Evolutionary conservation across 1,140 invertebrate genomes (phyloP).

Genomic region (Coelopa frigida): DNA sequence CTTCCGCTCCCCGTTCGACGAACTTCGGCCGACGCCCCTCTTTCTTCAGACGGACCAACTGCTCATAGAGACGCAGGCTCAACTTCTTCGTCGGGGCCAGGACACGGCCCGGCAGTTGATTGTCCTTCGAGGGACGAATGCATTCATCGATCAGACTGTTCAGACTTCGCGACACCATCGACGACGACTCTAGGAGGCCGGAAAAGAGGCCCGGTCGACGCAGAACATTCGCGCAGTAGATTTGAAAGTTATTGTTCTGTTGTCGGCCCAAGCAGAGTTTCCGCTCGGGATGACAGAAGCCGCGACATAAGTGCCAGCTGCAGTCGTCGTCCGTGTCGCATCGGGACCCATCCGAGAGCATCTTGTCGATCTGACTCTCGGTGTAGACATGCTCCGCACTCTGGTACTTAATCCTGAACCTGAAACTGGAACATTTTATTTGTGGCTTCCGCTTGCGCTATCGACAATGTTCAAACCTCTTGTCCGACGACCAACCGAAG

Average conservation of each 20-base stretch:
- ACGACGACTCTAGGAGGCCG: constrained; percentile 17
- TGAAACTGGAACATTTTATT: constrained; percentile 4
- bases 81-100: neutral
- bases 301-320: constrained; percentile 30
- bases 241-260: constrained; percentile 40
- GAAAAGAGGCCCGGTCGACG: constrained; percentile 30
- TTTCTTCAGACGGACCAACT: too few species aligned
- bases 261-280: constrained; percentile 28
- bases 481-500: constrained; percentile 32
- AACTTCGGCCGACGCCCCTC: too few species aligned
- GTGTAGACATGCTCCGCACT: constrained; percentile 33
- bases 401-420: constrained; percentile 28
- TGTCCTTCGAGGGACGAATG: neutral
- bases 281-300: constrained; percentile 25
- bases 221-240: constrained; percentile 33
- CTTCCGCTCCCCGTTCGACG: too few species aligned
- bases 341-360: constrained; percentile 24
- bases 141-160: neutral
- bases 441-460: neutral
- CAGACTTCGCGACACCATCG: neutral
- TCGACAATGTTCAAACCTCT: constrained; percentile 6
- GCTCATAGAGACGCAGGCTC: constrained; percentile 1
- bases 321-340: constrained; percentile 30
- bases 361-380: constrained; percentile 36
- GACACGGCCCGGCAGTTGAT: constrained; percentile 1